These are phyloP conservation scores for Pseudolaguvia tuberculata DNA, from an alignment of 2,113 vertebrate species.

Conservation along the genomic window DNA sequence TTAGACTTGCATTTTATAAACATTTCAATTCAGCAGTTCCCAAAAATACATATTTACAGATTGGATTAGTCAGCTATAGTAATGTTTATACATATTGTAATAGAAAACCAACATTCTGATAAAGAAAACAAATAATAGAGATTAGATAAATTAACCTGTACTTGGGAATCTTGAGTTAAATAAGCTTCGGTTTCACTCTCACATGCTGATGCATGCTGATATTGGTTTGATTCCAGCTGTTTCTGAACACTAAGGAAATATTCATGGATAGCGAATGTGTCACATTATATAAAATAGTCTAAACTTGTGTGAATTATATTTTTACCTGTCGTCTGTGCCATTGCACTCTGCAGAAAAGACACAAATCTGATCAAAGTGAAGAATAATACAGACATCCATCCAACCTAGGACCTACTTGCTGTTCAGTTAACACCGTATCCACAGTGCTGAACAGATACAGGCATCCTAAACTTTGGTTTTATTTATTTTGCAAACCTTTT, in stretches of 20 bases:
- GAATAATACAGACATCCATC: not conserved
- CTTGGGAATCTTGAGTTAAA: not conserved
- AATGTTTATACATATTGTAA: no score
- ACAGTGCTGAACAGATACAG: not conserved
- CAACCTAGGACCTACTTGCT: no score
- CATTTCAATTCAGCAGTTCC: no score
- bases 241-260: conserved; percentile 4
- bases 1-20: not conserved
- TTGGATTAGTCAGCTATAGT: not conserved
- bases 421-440: no score
- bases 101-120: not conserved
- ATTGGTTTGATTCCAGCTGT: not conserved
- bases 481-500: conserved; percentile 55
- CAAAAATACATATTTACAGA: not conserved
- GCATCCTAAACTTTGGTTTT: not conserved
- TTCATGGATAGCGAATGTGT: not conserved
- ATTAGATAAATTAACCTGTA: conserved; percentile 25
- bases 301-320: not conserved
- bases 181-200: not conserved
- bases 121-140: not conserved
- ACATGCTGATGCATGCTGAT: not conserved
- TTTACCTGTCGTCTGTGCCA: conserved; percentile 28
- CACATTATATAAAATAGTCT: not conserved
- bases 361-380: not conserved
- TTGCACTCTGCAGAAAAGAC: conserved; percentile 10